Evolutionary conservation across 2,888 invertebrate species (phyloP).

Genomic region (Volucella zonaria): DNA sequence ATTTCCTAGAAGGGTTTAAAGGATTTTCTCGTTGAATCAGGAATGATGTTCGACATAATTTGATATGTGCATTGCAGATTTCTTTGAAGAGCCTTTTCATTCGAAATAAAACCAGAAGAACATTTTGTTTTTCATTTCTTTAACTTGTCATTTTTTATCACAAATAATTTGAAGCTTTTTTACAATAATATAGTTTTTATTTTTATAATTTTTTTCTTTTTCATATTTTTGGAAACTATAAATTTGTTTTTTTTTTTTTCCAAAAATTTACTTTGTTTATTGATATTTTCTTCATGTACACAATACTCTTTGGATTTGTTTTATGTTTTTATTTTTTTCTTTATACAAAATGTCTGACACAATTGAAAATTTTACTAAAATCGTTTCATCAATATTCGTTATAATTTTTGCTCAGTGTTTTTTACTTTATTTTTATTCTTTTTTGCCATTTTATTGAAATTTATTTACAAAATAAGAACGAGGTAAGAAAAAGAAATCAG

Average conservation of each 20-base stretch:
- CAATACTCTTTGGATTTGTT: conserved; percentile 30
- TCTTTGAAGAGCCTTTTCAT: background rate
- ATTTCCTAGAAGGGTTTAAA: no score
- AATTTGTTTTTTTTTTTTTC: conserved; percentile 44
- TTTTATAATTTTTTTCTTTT: conserved; percentile 5
- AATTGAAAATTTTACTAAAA: conserved; percentile 31
- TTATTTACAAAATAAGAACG: conserved; percentile 39
- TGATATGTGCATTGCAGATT: no score
- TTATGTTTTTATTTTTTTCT: background rate
- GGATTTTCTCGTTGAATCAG: no score
- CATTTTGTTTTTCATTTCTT: conserved; percentile 51
- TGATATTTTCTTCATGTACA: conserved; percentile 42
- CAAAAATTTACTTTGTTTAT: conserved; percentile 26
- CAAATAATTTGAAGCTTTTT: conserved; percentile 73
- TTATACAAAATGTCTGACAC: conserved; percentile 23
- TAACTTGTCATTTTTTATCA: conserved; percentile 72
- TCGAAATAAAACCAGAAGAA: conserved; percentile 10
- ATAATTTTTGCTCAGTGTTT: conserved; percentile 6
- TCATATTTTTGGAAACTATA: conserved; percentile 35
- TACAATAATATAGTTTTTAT: conserved; percentile 69
- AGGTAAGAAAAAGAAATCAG: conserved; percentile 17
- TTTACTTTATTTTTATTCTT: conserved; percentile 3
- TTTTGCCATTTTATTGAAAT: background rate
- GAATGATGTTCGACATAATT: no score
- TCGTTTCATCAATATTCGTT: conserved; percentile 61